Evolutionary conservation across 1,140 invertebrate genomes (phyloP).

Genomic region (Drosophila ohnishii): DNA sequence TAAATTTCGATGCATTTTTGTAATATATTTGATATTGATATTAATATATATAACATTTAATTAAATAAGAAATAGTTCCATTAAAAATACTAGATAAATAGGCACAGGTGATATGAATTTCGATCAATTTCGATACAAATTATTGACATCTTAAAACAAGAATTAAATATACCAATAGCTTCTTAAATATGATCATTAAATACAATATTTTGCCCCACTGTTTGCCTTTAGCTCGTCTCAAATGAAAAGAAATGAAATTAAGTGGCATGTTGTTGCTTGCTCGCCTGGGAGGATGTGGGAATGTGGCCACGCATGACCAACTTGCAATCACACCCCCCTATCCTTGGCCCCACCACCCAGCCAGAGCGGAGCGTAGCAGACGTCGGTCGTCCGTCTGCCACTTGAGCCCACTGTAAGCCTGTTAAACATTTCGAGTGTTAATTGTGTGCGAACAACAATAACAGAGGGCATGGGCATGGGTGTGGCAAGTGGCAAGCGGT

Average conservation of each 20-base stretch:
- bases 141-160: neutral
- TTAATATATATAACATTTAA: too few relatives aligned
- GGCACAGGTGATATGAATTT: neutral
- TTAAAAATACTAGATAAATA: too few relatives aligned
- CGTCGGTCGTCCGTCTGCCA: conserved; percentile 23
- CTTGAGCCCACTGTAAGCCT: conserved; percentile 61
- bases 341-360: neutral
- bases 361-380: neutral
- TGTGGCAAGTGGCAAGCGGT: neutral
- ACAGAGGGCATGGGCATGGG: conserved; percentile 21
- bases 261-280: conserved; percentile 66
- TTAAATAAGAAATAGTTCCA: too few relatives aligned
- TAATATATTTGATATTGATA: too few relatives aligned
- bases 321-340: conserved; percentile 37
- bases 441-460: conserved; percentile 74
- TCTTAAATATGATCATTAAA: neutral
- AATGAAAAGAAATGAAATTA: conserved; percentile 76
- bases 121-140: neutral
- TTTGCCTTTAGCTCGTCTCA: conserved; percentile 30
- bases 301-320: conserved; percentile 45
- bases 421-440: conserved; percentile 73
- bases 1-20: too few relatives aligned
- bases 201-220: conserved; percentile 30
- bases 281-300: conserved; percentile 21
- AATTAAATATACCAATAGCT: neutral